Percentiles rank a stretch among this genome's conserved stretches.
phyloP scores from a whole-genome alignment of 2,113 vertebrate species.

The Mellivora capensis region DNA sequence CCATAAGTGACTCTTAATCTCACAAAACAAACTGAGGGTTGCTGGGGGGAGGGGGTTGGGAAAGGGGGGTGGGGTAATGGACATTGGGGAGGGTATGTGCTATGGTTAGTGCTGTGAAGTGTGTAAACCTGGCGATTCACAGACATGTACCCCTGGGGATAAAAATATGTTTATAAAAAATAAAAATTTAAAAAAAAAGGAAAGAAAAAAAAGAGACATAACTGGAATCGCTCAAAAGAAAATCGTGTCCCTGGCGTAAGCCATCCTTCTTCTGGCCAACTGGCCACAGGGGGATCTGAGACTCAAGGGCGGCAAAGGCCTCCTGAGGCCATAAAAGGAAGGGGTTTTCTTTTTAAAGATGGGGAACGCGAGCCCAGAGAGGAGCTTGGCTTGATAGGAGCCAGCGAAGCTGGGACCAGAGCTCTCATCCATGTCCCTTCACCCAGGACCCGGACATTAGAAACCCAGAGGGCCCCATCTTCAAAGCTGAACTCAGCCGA shows the following conservation, averaged over 20 bases:
- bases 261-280: background rate
- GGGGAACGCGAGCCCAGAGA: background rate
- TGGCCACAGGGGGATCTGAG: background rate
- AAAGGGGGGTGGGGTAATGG: too few species aligned
- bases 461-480: background rate
- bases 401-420: background rate
- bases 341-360: background rate
- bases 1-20: too few species aligned
- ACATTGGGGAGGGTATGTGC: too few species aligned
- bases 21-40: too few species aligned
- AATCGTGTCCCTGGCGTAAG: background rate
- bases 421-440: background rate
- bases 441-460: background rate
- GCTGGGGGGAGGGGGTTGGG: too few species aligned
- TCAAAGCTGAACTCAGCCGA: background rate
- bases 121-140: too few species aligned
- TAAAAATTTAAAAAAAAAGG: too few species aligned
- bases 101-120: too few species aligned
- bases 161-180: too few species aligned
- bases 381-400: fast-evolving
- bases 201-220: background rate
- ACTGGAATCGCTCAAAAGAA: background rate
- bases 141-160: too few species aligned
- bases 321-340: background rate
- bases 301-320: background rate